Evolutionary conservation across 2,797 vertebrate genomes (phyloP).

Genomic region (Eidolon dupreanum): DNA sequence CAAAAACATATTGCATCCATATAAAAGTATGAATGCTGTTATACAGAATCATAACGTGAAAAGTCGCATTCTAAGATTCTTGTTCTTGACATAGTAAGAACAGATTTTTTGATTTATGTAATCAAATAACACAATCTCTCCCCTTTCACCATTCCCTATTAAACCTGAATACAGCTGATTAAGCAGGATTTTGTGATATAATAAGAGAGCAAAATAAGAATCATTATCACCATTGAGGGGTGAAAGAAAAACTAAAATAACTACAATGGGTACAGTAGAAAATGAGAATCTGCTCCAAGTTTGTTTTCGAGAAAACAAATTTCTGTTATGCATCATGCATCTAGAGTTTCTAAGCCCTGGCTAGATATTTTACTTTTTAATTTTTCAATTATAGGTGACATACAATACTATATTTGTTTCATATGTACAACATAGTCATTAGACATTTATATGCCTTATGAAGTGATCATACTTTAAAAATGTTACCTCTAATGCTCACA

Average conservation of each 20-base stretch:
- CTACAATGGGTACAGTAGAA: not conserved
- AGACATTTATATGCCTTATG: not conserved
- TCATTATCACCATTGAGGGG: not conserved
- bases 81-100: not conserved
- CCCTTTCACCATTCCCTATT: not conserved
- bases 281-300: not conserved
- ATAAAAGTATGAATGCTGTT: not conserved
- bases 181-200: not conserved
- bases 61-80: not conserved
- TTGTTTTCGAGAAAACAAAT: not conserved
- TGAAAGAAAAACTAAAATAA: constrained; percentile 33
- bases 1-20: not conserved
- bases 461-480: not conserved
- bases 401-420: not conserved
- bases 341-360: not conserved
- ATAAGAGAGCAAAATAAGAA: constrained; percentile 19
- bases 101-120: constrained; percentile 1
- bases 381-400: not conserved
- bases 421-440: not conserved
- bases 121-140: not conserved
- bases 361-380: not conserved
- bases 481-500: not conserved
- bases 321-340: not conserved
- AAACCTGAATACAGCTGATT: not conserved
- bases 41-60: not conserved